Evolutionary conservation across 2,113 vertebrate genomes (phyloP).

Genomic region (Gymnobelideus leadbeateri): DNA sequence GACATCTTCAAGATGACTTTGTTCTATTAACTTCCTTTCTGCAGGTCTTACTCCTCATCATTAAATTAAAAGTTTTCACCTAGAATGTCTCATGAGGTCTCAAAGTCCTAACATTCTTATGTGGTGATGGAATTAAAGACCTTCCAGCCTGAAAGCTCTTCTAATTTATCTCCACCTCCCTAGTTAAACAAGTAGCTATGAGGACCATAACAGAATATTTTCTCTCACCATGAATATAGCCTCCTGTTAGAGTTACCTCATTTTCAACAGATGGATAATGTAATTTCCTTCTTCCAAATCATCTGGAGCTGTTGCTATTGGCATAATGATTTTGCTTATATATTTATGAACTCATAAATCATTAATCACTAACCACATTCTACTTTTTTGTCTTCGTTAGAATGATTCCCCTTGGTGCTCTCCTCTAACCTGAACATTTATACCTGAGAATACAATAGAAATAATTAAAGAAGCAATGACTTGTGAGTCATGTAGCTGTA

Average conservation of each 20-base stretch:
- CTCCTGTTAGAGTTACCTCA: not conserved
- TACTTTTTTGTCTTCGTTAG: not conserved
- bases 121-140: not conserved
- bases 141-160: not conserved
- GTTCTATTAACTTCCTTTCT: not conserved
- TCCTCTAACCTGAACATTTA: constrained; percentile 52
- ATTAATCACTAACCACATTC: constrained; percentile 60
- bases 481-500: constrained; percentile 64
- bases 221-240: not conserved
- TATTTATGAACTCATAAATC: constrained; percentile 72
- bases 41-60: not conserved
- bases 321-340: not conserved
- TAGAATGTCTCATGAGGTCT: not conserved
- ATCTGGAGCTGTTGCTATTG: constrained; percentile 52
- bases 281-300: constrained; percentile 36
- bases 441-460: constrained; percentile 43
- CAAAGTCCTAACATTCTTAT: not conserved
- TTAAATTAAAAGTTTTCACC: not conserved
- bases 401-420: constrained; percentile 55
- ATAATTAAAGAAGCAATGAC: constrained; percentile 41
- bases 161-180: constrained; percentile 3
- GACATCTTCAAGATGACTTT: not conserved
- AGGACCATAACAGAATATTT: not conserved
- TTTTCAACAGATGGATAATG: not conserved
- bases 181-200: not conserved